Evolutionary conservation across 1,140 invertebrate species (phyloP).

Genomic region (Polypedilum pembai): DNA sequence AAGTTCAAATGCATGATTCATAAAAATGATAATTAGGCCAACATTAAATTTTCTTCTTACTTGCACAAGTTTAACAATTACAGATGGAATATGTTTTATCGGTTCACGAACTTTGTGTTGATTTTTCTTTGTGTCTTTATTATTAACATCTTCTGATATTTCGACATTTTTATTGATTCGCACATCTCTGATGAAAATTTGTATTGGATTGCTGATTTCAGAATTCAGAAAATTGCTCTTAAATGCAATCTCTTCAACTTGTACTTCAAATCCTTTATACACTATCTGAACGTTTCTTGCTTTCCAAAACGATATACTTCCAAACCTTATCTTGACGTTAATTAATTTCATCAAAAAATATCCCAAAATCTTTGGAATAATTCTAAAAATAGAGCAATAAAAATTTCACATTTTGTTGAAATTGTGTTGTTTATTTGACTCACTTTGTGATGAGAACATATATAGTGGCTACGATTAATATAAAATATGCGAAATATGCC

Average conservation of each 20-base stretch:
- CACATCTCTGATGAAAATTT: conserved; percentile 73
- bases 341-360: conserved; percentile 56
- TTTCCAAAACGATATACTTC: conserved; percentile 57
- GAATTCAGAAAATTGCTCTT: conserved; percentile 85
- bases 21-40: background rate
- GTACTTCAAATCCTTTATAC: conserved; percentile 61
- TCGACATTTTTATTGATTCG: conserved; percentile 74
- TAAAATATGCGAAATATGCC: background rate
- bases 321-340: conserved; percentile 56
- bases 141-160: conserved; percentile 41
- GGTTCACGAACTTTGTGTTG: conserved; percentile 50
- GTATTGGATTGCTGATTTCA: conserved; percentile 78
- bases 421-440: background rate
- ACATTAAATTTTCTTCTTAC: conserved; percentile 43
- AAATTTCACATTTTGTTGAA: background rate
- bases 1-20: conserved; percentile 32
- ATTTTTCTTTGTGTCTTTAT: conserved; percentile 34
- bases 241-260: conserved; percentile 78
- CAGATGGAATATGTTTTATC: conserved; percentile 64
- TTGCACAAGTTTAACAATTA: conserved; percentile 74
- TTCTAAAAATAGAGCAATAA: conserved; percentile 45
- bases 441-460: conserved; percentile 15
- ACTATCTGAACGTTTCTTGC: conserved; percentile 57
- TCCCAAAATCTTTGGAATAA: conserved; percentile 55
- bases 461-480: background rate